Evolutionary conservation across 2,888 invertebrate genomes (phyloP), one percentile per base, ranked within the genome.

Genomic region (Sturmia bella): DNA sequence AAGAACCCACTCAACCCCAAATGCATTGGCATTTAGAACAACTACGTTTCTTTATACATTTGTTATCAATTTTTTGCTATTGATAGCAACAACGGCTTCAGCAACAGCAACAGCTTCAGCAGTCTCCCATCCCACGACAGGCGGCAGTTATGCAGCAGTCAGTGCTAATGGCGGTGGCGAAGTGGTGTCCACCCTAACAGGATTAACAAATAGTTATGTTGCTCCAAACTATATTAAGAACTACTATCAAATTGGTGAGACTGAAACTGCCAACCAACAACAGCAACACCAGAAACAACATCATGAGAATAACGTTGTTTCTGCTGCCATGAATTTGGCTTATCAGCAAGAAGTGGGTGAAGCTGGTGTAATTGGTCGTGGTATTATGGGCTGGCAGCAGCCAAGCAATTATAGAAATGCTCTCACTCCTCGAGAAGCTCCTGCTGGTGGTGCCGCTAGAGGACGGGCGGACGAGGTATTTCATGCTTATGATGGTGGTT

Each of bases 401-500:
- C 21, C 64, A 64, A 57, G 64, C 50, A 78, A 64, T 64, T 72
- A 79, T 73, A 72, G 39, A 79, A 72, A 78, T 59, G 24, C 66
- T 19, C 11, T 61, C 39, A 32, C 17, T 48, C n/a, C 56, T 24
- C 52, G 52, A 24, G 59, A 19, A 48, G 21, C 13, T n/a, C n/a
- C n/a, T 1, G 19, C 48, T 11, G 15, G 2, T 7, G 63, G 15
- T 3, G 61, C 19, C 7, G 57, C 3, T 32, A 32, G 32, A 32
- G 27, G 6, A 27, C 27, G 27, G 6, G 27, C 3, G 7, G 45
- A 52, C 32, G 45, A 77, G 15, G 15, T 43, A 1, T 78, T 70
- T 37, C 74, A 59, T 82, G 24, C 78, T 19, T 77, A 74, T 37
- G 48, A 74, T 15, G 63, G 56, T 83, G 85, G 85, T 68, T 85